These are phyloP conservation scores for Engystomops pustulosus DNA, from an alignment of 2,113 vertebrate species.

Conservation along the genomic window DNA sequence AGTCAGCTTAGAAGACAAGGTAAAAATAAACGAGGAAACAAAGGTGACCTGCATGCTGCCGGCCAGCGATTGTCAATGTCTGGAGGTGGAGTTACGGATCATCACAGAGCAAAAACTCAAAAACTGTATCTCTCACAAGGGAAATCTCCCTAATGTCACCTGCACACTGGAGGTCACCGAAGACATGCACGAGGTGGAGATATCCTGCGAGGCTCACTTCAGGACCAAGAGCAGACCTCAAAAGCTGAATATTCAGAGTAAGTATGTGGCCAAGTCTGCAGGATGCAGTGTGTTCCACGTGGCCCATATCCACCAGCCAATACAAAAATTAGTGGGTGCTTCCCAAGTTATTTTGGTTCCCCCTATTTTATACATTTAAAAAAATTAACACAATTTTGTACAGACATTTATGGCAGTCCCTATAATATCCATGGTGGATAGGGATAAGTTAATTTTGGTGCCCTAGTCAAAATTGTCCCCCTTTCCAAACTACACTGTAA, in stretches of 20 bases:
- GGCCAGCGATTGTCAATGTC: constrained; percentile 11
- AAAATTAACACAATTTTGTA: no score
- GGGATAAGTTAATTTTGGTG: no score
- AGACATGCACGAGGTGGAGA: constrained; percentile 20
- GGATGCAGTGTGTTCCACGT: not conserved
- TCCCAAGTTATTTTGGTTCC: no score
- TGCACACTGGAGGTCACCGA: constrained; percentile 32
- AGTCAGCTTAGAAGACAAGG: constrained; percentile 25
- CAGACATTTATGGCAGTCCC: no score
- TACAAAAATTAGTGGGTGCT: no score
- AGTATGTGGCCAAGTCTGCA: not conserved
- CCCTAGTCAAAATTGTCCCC: no score
- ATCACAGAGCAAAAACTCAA: constrained; percentile 4
- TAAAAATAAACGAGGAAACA: not conserved
- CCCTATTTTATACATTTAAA: no score
- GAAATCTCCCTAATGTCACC: not conserved
- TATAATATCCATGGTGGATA: no score
- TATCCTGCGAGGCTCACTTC: constrained; percentile 46
- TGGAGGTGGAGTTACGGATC: constrained; percentile 38
- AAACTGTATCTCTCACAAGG: constrained; percentile 14
- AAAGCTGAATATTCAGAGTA: constrained; percentile 34
- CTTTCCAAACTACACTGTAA: no score
- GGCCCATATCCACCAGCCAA: not conserved
- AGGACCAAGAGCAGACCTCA: constrained; percentile 33
- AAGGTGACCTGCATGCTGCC: constrained; percentile 13